Evolutionary conservation across 92 coral and sea anemone species (phyloP), one percentile per base, ranked within the genome.

Genomic region (Bergia puertoricense): DNA sequence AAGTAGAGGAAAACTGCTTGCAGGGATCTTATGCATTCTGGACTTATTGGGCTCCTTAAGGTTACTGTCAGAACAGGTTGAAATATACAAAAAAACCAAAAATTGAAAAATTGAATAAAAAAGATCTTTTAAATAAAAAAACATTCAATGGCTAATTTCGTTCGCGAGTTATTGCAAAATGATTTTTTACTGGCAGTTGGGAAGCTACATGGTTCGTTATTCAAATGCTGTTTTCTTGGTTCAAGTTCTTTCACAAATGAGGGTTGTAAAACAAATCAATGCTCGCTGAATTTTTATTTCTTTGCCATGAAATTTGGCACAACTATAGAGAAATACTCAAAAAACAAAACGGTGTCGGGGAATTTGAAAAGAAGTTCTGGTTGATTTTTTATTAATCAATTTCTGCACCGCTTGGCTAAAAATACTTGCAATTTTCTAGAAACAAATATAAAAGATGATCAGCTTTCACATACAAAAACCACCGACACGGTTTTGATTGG

Each of bases 311-410:
- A 30, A 30, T 30, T 30, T 30, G 30, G 30, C 30, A 30, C 30
- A 30, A 30, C 30, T 30, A 30, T 62, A 62, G 68, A 62, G 68
- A 62, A 62, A 62, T 62, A 62, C 68, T 62, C 20, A 8, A 62
- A 62, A 15, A 62, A 62, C 68, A 62, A 62, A 73, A 73, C 77
- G 3, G 42, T 73, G 77, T 73, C 77, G 77, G 77, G 41, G 77
- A 73, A 73, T 74, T 74, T 74, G 42, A 74, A 74, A 74, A 74
- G 0, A 30, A 0, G 77, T 23, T 42, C 77, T 74, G 77, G 77
- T 74, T 74, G 77, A 74, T 74, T 74, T 74, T 74, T 74, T 74
- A 74, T 74, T 74, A 74, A 74, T 74, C 77, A 39, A 38, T 74
- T 39, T 74, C 42, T 74, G 77, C 42, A 39, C 77, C 42, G n/a